These are phyloP conservation scores for silkworm (Bombyx mori) DNA, from an alignment of 1,140 invertebrate genomes.

Conservation along the genomic window ASM3026992v2 NC_085109.1:13027001-13027500, in stretches of 20 bases:
- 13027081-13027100: slow-evolving; percentile 37
- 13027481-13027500: too few relatives aligned
- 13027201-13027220: slow-evolving; percentile 12
- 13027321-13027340: slow-evolving; percentile 19
- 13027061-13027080: slow-evolving; percentile 25
- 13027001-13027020: too few relatives aligned
- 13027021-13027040: slow-evolving; percentile 17
- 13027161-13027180: slow-evolving; percentile 28
- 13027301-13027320: slow-evolving; percentile 2
- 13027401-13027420: slow-evolving; percentile 18
- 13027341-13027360: slow-evolving; percentile 64
- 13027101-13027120: slow-evolving; percentile 24
- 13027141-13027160: slow-evolving; percentile 20
- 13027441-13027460: slow-evolving; percentile 14
- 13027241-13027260: slow-evolving; percentile 11
- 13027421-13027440: slow-evolving; percentile 46
- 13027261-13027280: slow-evolving; percentile 2
- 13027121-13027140: slow-evolving; percentile 30
- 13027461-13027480: neutral
- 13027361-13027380: slow-evolving; percentile 51
- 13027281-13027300: slow-evolving; percentile 3
- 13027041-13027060: slow-evolving; percentile 51
- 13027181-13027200: slow-evolving; percentile 30
- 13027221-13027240: slow-evolving; percentile 8
- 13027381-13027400: slow-evolving; percentile 20